Evolutionary conservation across 2,113 vertebrate genomes (phyloP).

Genomic region (Thamnophis sirtalis): DNA sequence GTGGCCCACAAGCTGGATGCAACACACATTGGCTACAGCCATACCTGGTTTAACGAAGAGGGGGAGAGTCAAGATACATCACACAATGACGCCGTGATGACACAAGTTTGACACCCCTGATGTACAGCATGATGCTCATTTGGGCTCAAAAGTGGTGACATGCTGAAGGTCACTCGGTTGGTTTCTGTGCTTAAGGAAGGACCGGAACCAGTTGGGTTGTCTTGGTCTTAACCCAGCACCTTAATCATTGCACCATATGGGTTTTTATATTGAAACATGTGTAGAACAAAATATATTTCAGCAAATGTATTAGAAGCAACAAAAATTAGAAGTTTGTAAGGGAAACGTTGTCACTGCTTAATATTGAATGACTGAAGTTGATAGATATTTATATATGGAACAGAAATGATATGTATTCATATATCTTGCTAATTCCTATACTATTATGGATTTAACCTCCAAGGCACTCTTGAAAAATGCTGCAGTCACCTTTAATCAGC

Average conservation of each 20-base stretch:
- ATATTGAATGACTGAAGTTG: neutral
- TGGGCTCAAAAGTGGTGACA: neutral
- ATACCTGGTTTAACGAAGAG: no score
- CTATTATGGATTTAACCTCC: slow-evolving; percentile 4
- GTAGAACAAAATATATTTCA: neutral
- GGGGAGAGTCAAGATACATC: fast-evolving
- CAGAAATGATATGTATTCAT: neutral
- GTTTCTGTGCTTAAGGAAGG: neutral
- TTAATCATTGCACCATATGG: neutral
- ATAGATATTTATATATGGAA: neutral
- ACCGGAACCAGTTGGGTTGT: neutral
- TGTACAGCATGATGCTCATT: neutral
- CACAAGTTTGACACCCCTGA: no score
- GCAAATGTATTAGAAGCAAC: neutral
- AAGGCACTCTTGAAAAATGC: neutral
- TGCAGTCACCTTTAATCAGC: neutral
- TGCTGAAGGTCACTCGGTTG: neutral
- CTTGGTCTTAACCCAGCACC: neutral
- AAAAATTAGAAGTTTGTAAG: neutral
- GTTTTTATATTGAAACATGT: neutral
- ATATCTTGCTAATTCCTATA: neutral
- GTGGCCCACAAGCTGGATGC: no score
- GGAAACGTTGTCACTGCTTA: neutral
- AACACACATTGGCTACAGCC: no score
- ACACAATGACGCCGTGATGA: no score